Conservation (phyloP, 2,113 vertebrate genomes). For the human (Homo sapiens) region DNA sequence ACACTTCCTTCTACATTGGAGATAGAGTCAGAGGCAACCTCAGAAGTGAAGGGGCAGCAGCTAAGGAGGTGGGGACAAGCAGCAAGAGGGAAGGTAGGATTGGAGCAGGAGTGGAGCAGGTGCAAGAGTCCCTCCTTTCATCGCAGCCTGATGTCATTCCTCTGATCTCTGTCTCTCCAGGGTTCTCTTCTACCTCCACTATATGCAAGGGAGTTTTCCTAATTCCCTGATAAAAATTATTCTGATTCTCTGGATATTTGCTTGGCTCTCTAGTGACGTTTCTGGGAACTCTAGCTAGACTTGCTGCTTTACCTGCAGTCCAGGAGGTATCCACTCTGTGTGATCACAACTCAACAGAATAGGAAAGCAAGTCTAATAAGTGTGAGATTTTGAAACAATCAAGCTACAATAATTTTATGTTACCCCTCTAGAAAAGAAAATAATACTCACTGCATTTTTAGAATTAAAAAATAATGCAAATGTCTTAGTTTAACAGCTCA, state of each 20-base stretch:
- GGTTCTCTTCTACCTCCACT: neutral
- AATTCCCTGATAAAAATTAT: constrained; percentile 76
- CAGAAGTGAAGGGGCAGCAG: neutral
- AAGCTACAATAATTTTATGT: neutral
- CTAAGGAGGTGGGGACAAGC: neutral
- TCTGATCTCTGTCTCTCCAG: neutral
- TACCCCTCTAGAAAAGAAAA: neutral
- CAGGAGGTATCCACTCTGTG: neutral
- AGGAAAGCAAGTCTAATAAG: neutral
- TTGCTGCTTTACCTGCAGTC: constrained; percentile 27
- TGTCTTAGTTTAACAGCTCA: constrained; percentile 70
- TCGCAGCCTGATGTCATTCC: neutral
- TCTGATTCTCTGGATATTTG: constrained; percentile 63
- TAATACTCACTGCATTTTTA: neutral
- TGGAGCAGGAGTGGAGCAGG: neutral
- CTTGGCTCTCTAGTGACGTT: constrained; percentile 46
- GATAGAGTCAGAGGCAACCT: neutral
- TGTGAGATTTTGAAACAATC: neutral
- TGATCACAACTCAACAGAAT: neutral
- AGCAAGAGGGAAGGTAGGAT: neutral
- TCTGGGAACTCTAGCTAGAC: constrained; percentile 1
- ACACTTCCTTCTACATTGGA: neutral
- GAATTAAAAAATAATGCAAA: constrained; percentile 53
- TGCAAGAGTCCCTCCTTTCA: neutral
- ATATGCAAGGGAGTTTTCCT: constrained; percentile 35